A percentile compares a stretch with the other conserved stretches of the same genome.
phyloP scores from a whole-genome alignment of 2,113 vertebrate genomes.

The Entelurus aequoreus region DNA sequence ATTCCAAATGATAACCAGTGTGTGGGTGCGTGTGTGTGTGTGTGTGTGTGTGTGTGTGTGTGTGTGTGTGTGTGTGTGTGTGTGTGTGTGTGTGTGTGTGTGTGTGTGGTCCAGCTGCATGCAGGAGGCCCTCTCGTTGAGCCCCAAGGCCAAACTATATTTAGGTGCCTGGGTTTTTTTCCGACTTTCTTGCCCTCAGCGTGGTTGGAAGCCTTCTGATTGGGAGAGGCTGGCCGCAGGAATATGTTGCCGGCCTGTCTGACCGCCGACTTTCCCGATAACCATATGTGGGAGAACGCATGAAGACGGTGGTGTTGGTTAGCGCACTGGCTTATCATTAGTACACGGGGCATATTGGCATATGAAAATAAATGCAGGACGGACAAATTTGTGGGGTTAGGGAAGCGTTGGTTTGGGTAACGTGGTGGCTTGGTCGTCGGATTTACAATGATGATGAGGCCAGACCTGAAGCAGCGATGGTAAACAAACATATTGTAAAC shows the following conservation, averaged over 20 bases:
- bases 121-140: conserved; percentile 43
- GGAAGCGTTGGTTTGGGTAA: not conserved
- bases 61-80: conserved; percentile 20
- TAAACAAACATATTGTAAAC: not conserved
- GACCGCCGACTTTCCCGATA: conserved; percentile 54
- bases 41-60: conserved; percentile 22
- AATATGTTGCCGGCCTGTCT: conserved; percentile 62
- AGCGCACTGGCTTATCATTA: conserved; percentile 51
- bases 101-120: conserved; percentile 45
- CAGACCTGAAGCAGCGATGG: not conserved
- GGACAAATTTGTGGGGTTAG: conserved; percentile 1
- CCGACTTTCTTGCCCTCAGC: conserved; percentile 30
- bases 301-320: conserved; percentile 51
- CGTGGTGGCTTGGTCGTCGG: not conserved
- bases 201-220: conserved; percentile 47
- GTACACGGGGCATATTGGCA: conserved; percentile 24
- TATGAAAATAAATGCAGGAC: conserved; percentile 8
- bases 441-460: not conserved
- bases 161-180: conserved; percentile 47
- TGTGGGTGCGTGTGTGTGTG: conserved; percentile 1
- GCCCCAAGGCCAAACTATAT: conserved; percentile 51
- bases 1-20: too few species aligned
- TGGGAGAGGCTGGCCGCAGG: conserved; percentile 61
- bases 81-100: not conserved
- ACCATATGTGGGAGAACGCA: conserved; percentile 60